Percentiles rank a stretch among this genome's conserved stretches.
phyloP scores from a whole-genome alignment of 2,113 vertebrate species.

The Centropus unirufus region DNA sequence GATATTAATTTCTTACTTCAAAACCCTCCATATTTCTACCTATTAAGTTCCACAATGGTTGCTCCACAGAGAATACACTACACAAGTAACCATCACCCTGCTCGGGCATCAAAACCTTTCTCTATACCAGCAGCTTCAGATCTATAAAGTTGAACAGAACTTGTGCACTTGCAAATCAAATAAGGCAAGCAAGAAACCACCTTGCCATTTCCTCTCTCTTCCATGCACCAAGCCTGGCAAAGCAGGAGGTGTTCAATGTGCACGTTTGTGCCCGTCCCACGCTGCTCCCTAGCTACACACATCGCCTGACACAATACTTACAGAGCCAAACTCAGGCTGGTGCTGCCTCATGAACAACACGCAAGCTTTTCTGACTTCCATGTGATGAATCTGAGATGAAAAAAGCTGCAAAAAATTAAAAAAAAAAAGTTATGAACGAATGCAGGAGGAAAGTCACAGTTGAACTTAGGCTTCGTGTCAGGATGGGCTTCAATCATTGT shows the following conservation, averaged over 20 bases:
- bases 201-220: rapidly evolving
- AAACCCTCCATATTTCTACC: background rate
- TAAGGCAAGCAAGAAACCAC: rapidly evolving
- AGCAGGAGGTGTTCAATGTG: rapidly evolving
- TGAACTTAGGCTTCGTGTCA: rapidly evolving
- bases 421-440: background rate
- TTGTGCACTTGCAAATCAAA: rapidly evolving
- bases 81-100: rapidly evolving
- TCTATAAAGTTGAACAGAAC: background rate
- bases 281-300: rapidly evolving
- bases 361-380: conserved; percentile 86
- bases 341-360: conserved; percentile 88
- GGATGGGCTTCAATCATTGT: rapidly evolving
- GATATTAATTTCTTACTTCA: rapidly evolving
- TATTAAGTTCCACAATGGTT: background rate
- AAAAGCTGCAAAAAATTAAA: conserved; percentile 75
- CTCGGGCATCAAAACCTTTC: rapidly evolving
- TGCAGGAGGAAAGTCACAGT: rapidly evolving
- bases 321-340: conserved; percentile 85
- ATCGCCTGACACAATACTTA: conserved; percentile 68
- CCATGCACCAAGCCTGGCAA: rapidly evolving
- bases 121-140: background rate
- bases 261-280: rapidly evolving
- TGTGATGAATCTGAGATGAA: conserved; percentile 88
- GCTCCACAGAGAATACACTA: background rate